These are phyloP conservation scores for Teinopalpus imperialis DNA, from an alignment of 2,888 invertebrate species.

Conservation along the genomic window DNA sequence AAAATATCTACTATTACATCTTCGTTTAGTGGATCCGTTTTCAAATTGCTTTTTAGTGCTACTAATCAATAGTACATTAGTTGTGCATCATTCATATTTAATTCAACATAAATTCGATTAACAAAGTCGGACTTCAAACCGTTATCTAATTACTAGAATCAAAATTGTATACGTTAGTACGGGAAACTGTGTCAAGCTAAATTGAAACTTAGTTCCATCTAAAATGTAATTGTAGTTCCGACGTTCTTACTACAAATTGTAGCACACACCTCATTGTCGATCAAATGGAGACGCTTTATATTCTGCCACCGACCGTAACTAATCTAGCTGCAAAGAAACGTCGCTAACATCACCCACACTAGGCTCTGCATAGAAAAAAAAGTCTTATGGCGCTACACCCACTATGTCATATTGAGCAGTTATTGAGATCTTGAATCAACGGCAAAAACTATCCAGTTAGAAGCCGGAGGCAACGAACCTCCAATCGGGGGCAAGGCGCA, in stretches of 20 bases:
- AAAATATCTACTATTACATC: no score
- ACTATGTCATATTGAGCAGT: constrained; percentile 48
- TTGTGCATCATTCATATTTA: neutral
- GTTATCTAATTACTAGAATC: constrained; percentile 9
- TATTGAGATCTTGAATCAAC: constrained; percentile 41
- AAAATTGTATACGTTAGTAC: neutral
- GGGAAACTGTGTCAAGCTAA: constrained; percentile 11
- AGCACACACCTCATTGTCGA: constrained; percentile 30
- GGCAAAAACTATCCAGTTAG: constrained; percentile 65
- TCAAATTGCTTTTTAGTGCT: neutral
- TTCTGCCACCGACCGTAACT: constrained; percentile 39
- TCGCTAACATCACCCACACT: constrained; percentile 40
- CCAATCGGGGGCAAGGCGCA: constrained; percentile 51
- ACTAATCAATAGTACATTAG: neutral
- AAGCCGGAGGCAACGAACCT: constrained; percentile 65
- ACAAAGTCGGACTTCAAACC: constrained; percentile 8
- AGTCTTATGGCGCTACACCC: constrained; percentile 41
- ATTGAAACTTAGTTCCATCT: constrained; percentile 25
- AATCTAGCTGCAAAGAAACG: constrained; percentile 45
- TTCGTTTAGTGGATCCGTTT: neutral
- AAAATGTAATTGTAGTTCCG: constrained; percentile 26
- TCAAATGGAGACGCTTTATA: constrained; percentile 35
- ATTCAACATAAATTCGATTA: constrained; percentile 7
- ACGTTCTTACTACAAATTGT: constrained; percentile 23
- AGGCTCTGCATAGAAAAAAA: constrained; percentile 36